Conservation (phyloP, 2,113 vertebrate genomes). For the Ailurus styani region DNA sequence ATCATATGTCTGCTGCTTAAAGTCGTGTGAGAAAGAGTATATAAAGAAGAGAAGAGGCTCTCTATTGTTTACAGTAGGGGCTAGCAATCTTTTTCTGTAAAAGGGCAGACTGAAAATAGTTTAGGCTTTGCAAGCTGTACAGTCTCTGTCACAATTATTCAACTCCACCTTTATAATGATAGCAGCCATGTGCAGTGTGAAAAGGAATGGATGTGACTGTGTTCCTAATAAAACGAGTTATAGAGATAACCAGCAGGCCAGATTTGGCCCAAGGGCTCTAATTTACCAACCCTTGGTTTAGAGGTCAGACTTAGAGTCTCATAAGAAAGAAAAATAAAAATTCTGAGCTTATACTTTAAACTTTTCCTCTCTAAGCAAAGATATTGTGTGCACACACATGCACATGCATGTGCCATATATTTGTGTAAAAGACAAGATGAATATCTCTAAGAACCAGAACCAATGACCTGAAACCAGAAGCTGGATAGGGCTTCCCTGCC, state of each 20-base stretch:
- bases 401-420: background rate
- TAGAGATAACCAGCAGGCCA: background rate
- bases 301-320: background rate
- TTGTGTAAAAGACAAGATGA: background rate
- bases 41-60: background rate
- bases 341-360: background rate
- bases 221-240: background rate
- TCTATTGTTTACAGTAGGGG: background rate
- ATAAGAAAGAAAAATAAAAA: background rate
- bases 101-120: background rate
- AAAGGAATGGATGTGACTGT: background rate
- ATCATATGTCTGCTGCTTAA: background rate
- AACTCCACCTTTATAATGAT: background rate
- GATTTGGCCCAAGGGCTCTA: background rate
- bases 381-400: background rate
- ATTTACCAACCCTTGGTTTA: background rate
- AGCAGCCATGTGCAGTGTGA: background rate
- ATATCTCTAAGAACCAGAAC: background rate
- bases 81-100: background rate
- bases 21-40: background rate
- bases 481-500: background rate
- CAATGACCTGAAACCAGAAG: background rate
- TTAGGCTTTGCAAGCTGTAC: background rate
- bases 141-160: background rate
- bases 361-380: background rate